Base-by-base conservation (phyloP, 1,140 invertebrate genomes). In the Hyles vespertilio region DNA sequence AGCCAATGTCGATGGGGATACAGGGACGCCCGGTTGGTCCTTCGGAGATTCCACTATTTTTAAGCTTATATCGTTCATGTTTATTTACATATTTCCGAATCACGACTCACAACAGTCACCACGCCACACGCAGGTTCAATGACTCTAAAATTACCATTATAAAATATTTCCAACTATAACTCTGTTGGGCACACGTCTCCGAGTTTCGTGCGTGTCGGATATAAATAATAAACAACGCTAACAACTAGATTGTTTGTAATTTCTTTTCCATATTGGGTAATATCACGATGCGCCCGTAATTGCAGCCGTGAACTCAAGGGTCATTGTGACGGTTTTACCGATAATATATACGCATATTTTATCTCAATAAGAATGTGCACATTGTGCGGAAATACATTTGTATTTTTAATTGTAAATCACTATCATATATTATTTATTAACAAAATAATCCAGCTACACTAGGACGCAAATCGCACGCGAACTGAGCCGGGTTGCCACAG, bases 1-100 rank as follows among this genome's bases (percentile, higher is more conserved):
- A 48, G 61, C 53, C 51, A 77, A 75, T 52, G 65, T 57, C 50
- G 65, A 61, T 54, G 79, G 72, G 55, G 77, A 67, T 48, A 65
- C 69, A 43, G 62, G 76, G 55, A 69, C 72, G 51, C 64, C 73
- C 57, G 69, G 58, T 60, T 71, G 72, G 58, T 76, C 74, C 71
- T 84, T 84, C 53, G 74, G 77, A 76, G 79, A 80, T 77, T 88
- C 85, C 70, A 77, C 80, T 80, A 81, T 78, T 80, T 87, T 89
- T 69, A 89, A 81, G 65, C 76, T 82, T 84, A 84, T 86, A 84
- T 86, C 86, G 78, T 89, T 87, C 86, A 89, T 89, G 80, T 87
- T 89, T 87, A 87, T 87, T 87, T 86, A 89, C 85, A 89, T 89
- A 84, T 82, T 89, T 89, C 74, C 78, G 71, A 80, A 61, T 71